Conservation (phyloP, 1,140 invertebrate genomes). For the Nasonia longicornis region DNA sequence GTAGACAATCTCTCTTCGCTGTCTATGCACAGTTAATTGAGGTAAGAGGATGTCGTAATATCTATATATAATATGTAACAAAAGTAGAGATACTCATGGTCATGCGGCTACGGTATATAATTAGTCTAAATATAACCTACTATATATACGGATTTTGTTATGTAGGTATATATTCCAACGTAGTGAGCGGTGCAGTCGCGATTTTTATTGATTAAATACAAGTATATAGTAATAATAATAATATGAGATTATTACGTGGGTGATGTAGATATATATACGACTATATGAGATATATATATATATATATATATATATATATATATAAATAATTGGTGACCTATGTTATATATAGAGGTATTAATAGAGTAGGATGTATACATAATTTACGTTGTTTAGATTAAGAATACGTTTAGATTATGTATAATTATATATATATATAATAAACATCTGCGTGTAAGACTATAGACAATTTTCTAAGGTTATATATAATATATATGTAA, state of each 20-base stretch:
- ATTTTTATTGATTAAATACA: conserved; percentile 11
- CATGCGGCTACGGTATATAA: conserved; percentile 38
- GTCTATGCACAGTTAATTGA: conserved; percentile 35
- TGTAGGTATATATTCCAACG: not conserved
- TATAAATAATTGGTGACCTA: conserved; percentile 19
- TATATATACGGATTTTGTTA: conserved; percentile 29
- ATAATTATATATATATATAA: conserved; percentile 12
- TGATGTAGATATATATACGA: conserved; percentile 24
- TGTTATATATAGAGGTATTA: conserved; percentile 26
- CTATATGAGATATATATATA: conserved; percentile 28
- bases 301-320: not conserved
- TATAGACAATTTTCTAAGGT: conserved; percentile 30
- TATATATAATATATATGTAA: not conserved
- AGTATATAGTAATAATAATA: not conserved
- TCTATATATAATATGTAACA: conserved; percentile 17
- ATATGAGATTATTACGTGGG: conserved; percentile 30
- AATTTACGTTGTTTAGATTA: conserved; percentile 10
- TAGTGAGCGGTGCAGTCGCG: conserved; percentile 36
- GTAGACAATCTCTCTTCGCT: not conserved
- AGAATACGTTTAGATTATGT: conserved; percentile 16
- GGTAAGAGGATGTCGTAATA: conserved; percentile 11
- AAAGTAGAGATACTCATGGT: conserved; percentile 35
- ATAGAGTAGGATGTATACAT: conserved; percentile 11
- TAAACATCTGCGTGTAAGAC: not conserved
- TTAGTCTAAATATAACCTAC: conserved; percentile 41